phyloP scores from a whole-genome alignment of 2,113 vertebrate genomes.

The Psettodes erumei region DNA sequence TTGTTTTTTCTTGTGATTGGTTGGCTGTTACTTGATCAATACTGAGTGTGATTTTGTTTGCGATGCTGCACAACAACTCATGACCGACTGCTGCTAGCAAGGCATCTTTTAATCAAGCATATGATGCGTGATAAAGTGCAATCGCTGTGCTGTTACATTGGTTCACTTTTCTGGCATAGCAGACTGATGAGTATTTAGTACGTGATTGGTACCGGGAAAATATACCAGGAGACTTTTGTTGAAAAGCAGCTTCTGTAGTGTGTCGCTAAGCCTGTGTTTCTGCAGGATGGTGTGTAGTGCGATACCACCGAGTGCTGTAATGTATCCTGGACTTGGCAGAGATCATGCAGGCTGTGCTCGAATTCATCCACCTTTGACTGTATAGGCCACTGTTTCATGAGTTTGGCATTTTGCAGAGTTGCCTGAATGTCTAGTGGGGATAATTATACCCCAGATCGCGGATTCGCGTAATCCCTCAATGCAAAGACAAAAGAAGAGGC shows the following conservation, averaged over 20 bases:
- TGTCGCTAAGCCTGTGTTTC: slow-evolving; percentile 3
- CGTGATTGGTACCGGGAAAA: too few species aligned
- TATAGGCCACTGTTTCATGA: not conserved
- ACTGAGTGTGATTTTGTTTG: not conserved
- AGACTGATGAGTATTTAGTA: too few species aligned
- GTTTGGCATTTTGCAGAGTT: not conserved
- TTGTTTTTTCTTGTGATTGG: not conserved
- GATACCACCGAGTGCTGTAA: not conserved
- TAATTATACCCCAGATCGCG: not conserved
- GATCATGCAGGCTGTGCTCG: not conserved
- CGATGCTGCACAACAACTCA: not conserved
- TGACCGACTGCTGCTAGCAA: not conserved
- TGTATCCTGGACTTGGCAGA: not conserved
- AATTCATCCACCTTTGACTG: not conserved
- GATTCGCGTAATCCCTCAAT: not conserved
- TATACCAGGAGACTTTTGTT: too few species aligned
- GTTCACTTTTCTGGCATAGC: not conserved
- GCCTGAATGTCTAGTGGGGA: not conserved
- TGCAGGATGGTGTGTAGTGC: not conserved
- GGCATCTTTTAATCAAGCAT: not conserved
- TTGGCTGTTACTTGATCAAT: not conserved
- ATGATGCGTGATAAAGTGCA: not conserved
- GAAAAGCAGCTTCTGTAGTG: not conserved
- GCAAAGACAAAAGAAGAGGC: not conserved
- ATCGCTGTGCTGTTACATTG: not conserved